Evolutionary conservation across 2,113 vertebrate genomes (phyloP), one percentile per base, ranked within the genome.

Genomic region (Tichodroma muraria): DNA sequence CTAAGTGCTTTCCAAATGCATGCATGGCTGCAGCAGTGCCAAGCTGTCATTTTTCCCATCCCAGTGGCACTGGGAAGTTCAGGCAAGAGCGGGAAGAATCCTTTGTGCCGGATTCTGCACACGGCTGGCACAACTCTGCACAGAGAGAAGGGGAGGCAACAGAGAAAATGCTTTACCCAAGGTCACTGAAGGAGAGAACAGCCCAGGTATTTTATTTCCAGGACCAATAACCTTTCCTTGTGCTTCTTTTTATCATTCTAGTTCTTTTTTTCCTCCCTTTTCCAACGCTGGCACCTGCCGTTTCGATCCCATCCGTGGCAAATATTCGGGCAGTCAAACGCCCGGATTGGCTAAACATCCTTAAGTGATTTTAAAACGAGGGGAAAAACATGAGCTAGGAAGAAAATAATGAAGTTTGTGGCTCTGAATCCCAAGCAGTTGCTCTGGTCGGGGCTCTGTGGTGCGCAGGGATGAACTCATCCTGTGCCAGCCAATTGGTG

Each of bases 371-470:
- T 97, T 90, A 95, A 98, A 97, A 96, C 28, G 92, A 96, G 91
- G 91, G 50, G 90, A 44, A 80, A 91, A 94, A 86, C 94, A 87
- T 4, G 65, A 94, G 94, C 94, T 80, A 33, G 94, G 71, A 75
- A 92, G 95, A 96, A 96, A 96, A 97, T 96, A 97, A 98, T 97
- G 97, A 97, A 97, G 94, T 90, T 85, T 73, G 94, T 96, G 96
- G 97, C 89, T 96, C 85, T 86, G 97, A 97, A 98, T 98, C 89
- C 96, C 97, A 97, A 98, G 93, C 90, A 97, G 97, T 53, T 10
- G 72, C 80, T 94, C 72, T 24, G 91, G 94, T 93, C 21, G 90
- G 97, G 83, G 88, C 97, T 94, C 88, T 23, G 80, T 78, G 93
- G 95, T 88, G 97, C 63, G 53, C 57, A 77, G 37, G 97, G 97